These are phyloP conservation scores for Hyalella azteca DNA, from an alignment of 2,888 invertebrate genomes.

Conservation along the genomic window DNA sequence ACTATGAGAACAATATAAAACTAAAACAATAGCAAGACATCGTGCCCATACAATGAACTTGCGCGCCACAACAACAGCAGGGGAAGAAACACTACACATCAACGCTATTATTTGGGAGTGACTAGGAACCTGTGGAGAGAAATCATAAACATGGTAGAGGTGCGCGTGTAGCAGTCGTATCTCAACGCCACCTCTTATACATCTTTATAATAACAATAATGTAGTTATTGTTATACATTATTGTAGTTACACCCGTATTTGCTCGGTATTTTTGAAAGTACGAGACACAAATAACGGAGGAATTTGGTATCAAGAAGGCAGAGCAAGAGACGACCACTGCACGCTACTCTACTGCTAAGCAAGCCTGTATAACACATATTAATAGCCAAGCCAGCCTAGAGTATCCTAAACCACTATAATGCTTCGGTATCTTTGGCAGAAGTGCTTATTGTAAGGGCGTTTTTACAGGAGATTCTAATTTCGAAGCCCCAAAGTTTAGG, in stretches of 20 bases:
- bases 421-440: slow-evolving; percentile 44
- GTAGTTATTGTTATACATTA: no score
- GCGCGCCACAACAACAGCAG: slow-evolving; percentile 33
- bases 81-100: slow-evolving; percentile 25
- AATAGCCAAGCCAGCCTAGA: slow-evolving; percentile 35
- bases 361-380: slow-evolving; percentile 11
- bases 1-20: slow-evolving; percentile 28
- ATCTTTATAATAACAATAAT: no score
- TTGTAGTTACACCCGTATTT: no score
- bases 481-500: background rate
- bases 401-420: slow-evolving; percentile 41
- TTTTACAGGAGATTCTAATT: slow-evolving; percentile 34
- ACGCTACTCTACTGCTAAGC: slow-evolving; percentile 1
- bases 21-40: slow-evolving; percentile 30
- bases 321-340: background rate
- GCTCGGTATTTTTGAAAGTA: background rate
- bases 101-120: slow-evolving; percentile 36
- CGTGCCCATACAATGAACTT: slow-evolving; percentile 23
- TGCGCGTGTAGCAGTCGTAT: no score
- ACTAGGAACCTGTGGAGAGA: slow-evolving; percentile 33
- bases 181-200: no score
- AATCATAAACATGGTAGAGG: slow-evolving; percentile 19
- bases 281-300: background rate
- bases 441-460: slow-evolving; percentile 30
- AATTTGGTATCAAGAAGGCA: background rate